Evolutionary conservation across 2,113 vertebrate species (phyloP), one percentile per base, ranked within the genome.

Genomic region (Ophiodon elongatus): DNA sequence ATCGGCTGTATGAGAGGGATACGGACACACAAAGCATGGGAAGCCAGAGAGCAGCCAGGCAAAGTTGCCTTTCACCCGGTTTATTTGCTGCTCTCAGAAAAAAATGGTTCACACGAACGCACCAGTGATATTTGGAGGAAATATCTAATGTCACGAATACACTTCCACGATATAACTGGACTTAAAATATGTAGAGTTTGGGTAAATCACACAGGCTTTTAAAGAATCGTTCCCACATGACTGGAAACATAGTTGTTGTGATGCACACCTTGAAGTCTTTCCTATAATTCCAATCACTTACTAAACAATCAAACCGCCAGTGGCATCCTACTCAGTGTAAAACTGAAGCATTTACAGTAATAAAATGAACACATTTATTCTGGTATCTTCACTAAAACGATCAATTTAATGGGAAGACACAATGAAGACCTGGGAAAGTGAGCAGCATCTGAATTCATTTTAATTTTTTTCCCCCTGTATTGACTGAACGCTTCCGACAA

Each of bases 1-100:
- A 67, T 39, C 47, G 13, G 23, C 63, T 10, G 70, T 35, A 71
- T 57, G 25, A 41, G 41, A 59, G 27, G 14, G 43, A 73, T 6
- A 50, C 13, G 21, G n/a, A 31, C 31, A n/a, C 35, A 62, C 43
- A 43, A 41, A 73, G 67, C 19, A 63, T 27, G 8, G 56, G 23
- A 45, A 59, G 35, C 14, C 19, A 79, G 21, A 68, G n/a, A 79
- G 67, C 71, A 62, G 59, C 43, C 25, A 33, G 43, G 73, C 23
- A 73, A n/a, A 85, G 79, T 65, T 41, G 57, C 74, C 33, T 83
- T 82, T 82, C 37, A 67, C 43, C 62, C 37, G 69, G 43, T 68
- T 78, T 43, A 71, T 85, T 84, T 69, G 62, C 23, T 29, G 43
- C 65, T 65, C 77, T 84, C 78, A 75, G 8, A 73, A 67, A 37